Base-by-base conservation (phyloP, 2,888 invertebrate genomes). In the Hydrotaea diabolus region DNA sequence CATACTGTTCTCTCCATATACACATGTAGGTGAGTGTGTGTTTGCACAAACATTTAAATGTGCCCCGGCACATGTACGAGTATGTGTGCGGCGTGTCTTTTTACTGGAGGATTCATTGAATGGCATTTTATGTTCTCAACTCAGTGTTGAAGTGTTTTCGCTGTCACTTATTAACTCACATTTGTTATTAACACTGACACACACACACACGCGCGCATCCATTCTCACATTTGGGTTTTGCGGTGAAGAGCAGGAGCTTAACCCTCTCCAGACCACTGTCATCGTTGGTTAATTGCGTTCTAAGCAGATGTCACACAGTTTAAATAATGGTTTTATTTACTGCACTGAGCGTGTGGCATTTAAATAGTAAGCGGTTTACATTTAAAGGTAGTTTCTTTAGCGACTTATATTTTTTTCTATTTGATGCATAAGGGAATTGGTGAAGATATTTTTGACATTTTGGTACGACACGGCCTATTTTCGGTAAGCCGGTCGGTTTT, bases 121-220 rank as follows among this genome's bases (percentile, higher is more conserved):
- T 59, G 26, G 2, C 59, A 59, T 59, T 59, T 26, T 59, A 4
- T 59, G 26, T 59, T 4, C 26, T 15, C 59, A 15, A 15, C 13
- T 59, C 26, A 23, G 59, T 26, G 23, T 26, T 59, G 23, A 59
- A 59, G 59, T 59, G 59, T 59, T 59, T 26, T 15, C 59, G 26
- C 59, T 59, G 59, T 59, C 59, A 59, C 59, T 59, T 59, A 26
- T 26, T 59, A 57, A 57, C 21, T 19, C 21, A 57, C 57, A 57
- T 57, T 21, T 57, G 57, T 57, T 57, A 23, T 59, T 26, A 59
- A 23, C 59, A 13, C 26, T 31, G 31, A 1, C 26, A 59, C 26
- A 26, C 26, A 59, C 2, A 19, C 23, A 13, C 57, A 3, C 11
- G 2, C 43, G 15, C n/a, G n/a, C n/a, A n/a, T n/a, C n/a, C n/a